A percentile compares a stretch with the other conserved stretches of the same genome.
Conservation (phyloP, 2,888 invertebrate species). For the Orgyia antiqua region DNA sequence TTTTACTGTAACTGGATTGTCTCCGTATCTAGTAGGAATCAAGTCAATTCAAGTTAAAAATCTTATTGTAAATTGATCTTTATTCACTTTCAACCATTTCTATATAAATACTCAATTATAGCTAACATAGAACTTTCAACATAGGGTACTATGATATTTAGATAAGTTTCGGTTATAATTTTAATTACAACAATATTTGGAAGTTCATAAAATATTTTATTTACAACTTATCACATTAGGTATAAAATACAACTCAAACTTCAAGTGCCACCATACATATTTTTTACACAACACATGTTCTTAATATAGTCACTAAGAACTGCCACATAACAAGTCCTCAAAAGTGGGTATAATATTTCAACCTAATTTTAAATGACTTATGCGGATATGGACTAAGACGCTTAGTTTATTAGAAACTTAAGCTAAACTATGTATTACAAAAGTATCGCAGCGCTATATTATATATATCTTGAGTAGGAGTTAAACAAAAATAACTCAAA, state of each 20-base stretch:
- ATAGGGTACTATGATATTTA: not conserved
- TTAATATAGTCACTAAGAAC: not conserved
- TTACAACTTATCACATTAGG: not conserved
- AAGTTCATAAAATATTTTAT: not conserved
- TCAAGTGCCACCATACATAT: not conserved
- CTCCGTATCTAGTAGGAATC: no score
- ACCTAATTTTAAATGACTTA: not conserved
- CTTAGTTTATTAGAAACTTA: not conserved
- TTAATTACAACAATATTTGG: not conserved
- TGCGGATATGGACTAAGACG: not conserved
- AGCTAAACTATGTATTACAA: not conserved
- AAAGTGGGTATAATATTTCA: not conserved
- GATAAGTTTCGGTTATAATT: not conserved
- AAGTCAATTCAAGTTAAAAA: no score
- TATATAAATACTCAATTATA: not conserved
- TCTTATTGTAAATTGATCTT: no score
- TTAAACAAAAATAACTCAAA: not conserved
- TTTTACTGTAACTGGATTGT: not conserved
- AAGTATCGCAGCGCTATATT: not conserved
- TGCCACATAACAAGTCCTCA: not conserved
- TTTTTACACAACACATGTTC: not conserved
- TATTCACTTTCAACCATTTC: no score
- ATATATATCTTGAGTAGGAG: not conserved
- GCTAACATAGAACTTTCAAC: not conserved
- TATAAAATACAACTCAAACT: not conserved